These are phyloP conservation scores for Climacteris rufus DNA, from an alignment of 2,113 vertebrate genomes.

Conservation along the genomic window DNA sequence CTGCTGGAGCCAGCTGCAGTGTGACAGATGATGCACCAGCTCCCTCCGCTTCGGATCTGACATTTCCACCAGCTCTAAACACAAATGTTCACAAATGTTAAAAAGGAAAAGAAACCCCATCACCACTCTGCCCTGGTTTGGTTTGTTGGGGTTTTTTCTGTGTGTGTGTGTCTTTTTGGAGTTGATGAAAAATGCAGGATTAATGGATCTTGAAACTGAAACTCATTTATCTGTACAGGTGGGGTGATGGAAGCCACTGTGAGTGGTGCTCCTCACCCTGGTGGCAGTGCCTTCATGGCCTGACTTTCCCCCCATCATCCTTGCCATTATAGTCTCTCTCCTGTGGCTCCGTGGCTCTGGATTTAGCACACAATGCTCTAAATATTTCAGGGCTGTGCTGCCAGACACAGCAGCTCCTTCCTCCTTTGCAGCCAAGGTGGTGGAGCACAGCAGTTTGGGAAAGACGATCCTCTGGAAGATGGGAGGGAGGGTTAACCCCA, in stretches of 20 bases:
- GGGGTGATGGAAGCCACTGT: accelerated
- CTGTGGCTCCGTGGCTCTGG: accelerated
- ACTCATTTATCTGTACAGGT: no score
- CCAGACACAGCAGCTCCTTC: not conserved
- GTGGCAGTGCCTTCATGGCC: accelerated
- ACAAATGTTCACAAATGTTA: not conserved
- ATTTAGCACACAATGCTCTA: not conserved
- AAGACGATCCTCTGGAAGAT: not conserved
- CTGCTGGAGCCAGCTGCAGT: conserved; percentile 39
- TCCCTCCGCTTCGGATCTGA: conserved; percentile 30
- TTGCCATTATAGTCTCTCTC: not conserved
- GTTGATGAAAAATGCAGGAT: not conserved
- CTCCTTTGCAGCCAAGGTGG: not conserved
- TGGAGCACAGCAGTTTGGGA: accelerated
- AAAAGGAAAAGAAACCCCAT: not conserved
- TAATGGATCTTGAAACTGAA: not conserved
- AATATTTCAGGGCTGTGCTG: not conserved
- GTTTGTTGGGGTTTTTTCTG: not conserved
- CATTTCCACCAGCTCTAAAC: conserved; percentile 2
- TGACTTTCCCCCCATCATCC: not conserved
- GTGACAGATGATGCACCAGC: conserved; percentile 27
- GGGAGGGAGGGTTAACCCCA: not conserved
- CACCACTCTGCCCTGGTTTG: not conserved
- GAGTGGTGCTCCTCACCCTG: not conserved
- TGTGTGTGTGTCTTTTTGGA: not conserved